phyloP scores from a whole-genome alignment of 2,888 invertebrate species.

The Brachyopa scutellaris region DNA sequence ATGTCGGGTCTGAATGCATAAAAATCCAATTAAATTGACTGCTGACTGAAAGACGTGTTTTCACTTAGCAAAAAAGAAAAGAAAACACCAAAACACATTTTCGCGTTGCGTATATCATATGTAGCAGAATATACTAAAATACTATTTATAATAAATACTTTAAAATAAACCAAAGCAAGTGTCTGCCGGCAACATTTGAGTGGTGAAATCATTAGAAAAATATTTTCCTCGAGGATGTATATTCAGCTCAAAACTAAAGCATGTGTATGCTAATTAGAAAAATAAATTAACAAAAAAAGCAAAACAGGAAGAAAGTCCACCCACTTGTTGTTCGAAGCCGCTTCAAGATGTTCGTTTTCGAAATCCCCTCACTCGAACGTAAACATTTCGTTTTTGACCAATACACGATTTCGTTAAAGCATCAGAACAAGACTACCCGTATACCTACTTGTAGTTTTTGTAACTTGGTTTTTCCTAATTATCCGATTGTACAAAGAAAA shows the following conservation, averaged over 20 bases:
- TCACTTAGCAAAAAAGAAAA: background rate
- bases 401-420: slow-evolving; percentile 13
- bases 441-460: background rate
- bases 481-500: slow-evolving; percentile 39
- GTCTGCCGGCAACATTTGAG: slow-evolving; percentile 65
- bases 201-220: slow-evolving; percentile 68
- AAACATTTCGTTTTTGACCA: slow-evolving; percentile 41
- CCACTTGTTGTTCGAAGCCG: slow-evolving; percentile 67
- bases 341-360: background rate
- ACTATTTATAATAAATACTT: slow-evolving; percentile 20
- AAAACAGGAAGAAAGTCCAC: slow-evolving; percentile 41
- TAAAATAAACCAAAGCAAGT: slow-evolving; percentile 58
- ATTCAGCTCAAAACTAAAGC: slow-evolving; percentile 17
- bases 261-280: slow-evolving; percentile 61
- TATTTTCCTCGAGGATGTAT: slow-evolving; percentile 43
- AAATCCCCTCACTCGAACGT: slow-evolving; percentile 8
- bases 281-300: slow-evolving; percentile 17
- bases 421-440: no score
- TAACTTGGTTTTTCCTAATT: slow-evolving; percentile 41
- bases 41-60: slow-evolving; percentile 32
- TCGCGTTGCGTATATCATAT: slow-evolving; percentile 17
- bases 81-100: background rate
- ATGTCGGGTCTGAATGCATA: slow-evolving; percentile 50
- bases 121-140: slow-evolving; percentile 7
- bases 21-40: slow-evolving; percentile 30